Base-by-base conservation (phyloP, 2,797 vertebrate species). In the Hydrolagus colliei region DNA sequence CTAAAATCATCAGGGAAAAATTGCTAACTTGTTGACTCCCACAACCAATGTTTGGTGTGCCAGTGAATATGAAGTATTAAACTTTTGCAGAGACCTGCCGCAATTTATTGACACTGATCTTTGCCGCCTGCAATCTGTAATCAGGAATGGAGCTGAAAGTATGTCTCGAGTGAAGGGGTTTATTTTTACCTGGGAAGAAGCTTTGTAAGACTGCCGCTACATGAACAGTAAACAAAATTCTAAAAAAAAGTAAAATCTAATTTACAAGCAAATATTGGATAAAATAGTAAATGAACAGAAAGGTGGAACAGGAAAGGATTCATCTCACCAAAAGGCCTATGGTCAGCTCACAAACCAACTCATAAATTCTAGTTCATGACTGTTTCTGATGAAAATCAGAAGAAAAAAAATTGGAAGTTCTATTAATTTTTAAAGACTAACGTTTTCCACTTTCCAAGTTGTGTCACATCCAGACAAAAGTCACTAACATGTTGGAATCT, bases 261-360 rank as follows among this genome's bases (percentile, higher is more conserved):
- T 82, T 82, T 82, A 82, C 27, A 10, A 11, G 78, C 67, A 82
- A 65, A 84, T 68, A 13, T 18, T 67, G n/a, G 68, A 41, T 62
- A 79, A 12, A 79, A 27, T 32, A 32, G 27, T 32, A 73, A 52
- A 52, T 6, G 2, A 75, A 80, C 61, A 67, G n/a, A 27, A n/a
- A 80, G 78, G 12, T 80, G 62, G 67, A 80, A 59, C 62, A 27
- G 13, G 18, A 10, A 76, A 76, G 32, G 67, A 12, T 80, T 71
- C 14, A 68, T 20, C 20, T 52, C 41, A 52, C 41, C 41, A 6
- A 71, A 84, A 71, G 67, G 16, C 68, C 22, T 65, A 52, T 52
- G 41, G 41, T 52, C 41, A 52, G 41, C 41, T 52, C 41, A 52
- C 1, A 52, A 52, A 52, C 41, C 41, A 52, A 52, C 41, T 6